These are phyloP conservation scores for Monochamus saltuarius DNA, from an alignment of 1,140 invertebrate species.

Conservation along the genomic window DNA sequence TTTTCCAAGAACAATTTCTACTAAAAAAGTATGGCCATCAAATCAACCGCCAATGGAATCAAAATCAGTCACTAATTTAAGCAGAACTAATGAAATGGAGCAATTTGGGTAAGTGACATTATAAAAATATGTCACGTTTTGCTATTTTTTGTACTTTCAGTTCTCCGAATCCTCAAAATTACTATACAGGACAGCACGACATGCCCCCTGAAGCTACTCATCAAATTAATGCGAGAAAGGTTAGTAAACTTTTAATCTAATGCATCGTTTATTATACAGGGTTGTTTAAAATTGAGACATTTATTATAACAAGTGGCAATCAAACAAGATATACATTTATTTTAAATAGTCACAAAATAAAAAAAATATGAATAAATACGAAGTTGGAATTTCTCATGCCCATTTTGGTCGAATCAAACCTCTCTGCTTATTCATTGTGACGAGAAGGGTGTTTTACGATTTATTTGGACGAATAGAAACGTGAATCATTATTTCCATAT, in stretches of 20 bases:
- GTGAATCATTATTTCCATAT: too few relatives aligned
- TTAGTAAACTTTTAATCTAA: slow-evolving; percentile 9
- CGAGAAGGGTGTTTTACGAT: too few relatives aligned
- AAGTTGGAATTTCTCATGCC: too few relatives aligned
- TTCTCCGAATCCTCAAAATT: not conserved
- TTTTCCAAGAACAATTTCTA: slow-evolving; percentile 38
- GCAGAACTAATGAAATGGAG: slow-evolving; percentile 36
- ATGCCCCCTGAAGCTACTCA: slow-evolving; percentile 10
- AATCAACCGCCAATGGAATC: slow-evolving; percentile 37
- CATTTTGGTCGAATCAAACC: too few relatives aligned
- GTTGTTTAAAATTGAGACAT: too few relatives aligned
- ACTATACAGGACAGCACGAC: slow-evolving; percentile 21
- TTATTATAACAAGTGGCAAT: too few relatives aligned
- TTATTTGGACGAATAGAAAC: too few relatives aligned
- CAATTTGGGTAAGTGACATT: slow-evolving; percentile 37
- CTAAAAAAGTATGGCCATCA: slow-evolving; percentile 37
- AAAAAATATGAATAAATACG: too few relatives aligned
- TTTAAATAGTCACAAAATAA: too few relatives aligned
- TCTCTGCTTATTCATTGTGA: too few relatives aligned
- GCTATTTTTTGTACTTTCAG: slow-evolving; percentile 5
- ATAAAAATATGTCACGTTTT: not conserved
- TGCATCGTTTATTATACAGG: too few relatives aligned
- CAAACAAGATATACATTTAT: too few relatives aligned
- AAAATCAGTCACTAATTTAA: slow-evolving; percentile 41
- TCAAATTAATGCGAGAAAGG: slow-evolving; percentile 13